phyloP scores from a whole-genome alignment of 2,888 invertebrate species.

The Aspidiotus rigidus region DNA sequence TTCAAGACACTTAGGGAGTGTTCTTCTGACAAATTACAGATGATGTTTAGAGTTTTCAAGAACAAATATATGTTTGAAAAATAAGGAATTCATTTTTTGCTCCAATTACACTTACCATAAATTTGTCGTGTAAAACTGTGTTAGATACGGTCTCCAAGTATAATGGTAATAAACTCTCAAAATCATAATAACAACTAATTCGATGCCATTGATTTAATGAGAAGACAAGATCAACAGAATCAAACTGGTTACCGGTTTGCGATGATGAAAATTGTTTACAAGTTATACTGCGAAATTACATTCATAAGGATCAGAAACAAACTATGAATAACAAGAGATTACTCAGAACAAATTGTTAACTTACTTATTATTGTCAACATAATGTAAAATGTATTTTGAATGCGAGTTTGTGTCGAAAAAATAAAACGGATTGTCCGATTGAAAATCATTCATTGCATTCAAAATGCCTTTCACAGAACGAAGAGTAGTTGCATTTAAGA shows the following conservation, averaged over 20 bases:
- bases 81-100: neutral
- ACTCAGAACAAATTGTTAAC: neutral
- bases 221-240: slow-evolving; percentile 11
- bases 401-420: slow-evolving; percentile 4
- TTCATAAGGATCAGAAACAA: neutral
- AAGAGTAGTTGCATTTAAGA: slow-evolving; percentile 45
- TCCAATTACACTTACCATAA: slow-evolving; percentile 17
- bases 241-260: slow-evolving; percentile 12
- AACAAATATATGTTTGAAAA: neutral
- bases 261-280: slow-evolving; percentile 21
- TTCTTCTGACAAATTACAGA: neutral
- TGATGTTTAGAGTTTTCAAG: neutral
- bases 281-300: slow-evolving; percentile 6
- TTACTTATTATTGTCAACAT: slow-evolving; percentile 14
- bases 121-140: slow-evolving; percentile 20
- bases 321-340: neutral
- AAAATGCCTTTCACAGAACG: slow-evolving; percentile 15
- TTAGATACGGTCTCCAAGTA: slow-evolving; percentile 26
- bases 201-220: slow-evolving; percentile 17
- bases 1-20: neutral
- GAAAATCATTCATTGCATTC: slow-evolving; percentile 13
- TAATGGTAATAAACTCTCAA: slow-evolving; percentile 24
- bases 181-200: slow-evolving; percentile 29
- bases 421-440: slow-evolving; percentile 14
- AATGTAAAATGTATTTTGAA: slow-evolving; percentile 21